Conservation (phyloP, 2,888 invertebrate genomes). For the Rotaria macrura region DNA sequence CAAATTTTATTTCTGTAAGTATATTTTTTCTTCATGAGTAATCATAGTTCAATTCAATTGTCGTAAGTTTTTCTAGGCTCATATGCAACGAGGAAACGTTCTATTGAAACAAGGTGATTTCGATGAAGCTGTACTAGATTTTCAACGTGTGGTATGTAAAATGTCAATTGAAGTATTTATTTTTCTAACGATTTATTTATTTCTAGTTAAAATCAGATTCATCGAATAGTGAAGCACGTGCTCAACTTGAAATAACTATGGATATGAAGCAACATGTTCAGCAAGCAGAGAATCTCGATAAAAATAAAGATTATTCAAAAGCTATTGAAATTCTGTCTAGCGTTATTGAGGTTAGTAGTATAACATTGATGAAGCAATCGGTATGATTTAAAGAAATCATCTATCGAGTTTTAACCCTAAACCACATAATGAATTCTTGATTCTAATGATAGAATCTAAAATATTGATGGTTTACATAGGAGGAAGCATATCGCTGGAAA, state of each 20-base stretch:
- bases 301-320: not conserved
- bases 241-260: not conserved
- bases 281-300: not conserved
- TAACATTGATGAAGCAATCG: too few relatives aligned
- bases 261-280: not conserved
- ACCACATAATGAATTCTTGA: too few relatives aligned
- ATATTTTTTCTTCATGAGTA: not conserved
- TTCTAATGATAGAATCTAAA: too few relatives aligned
- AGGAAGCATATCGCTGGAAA: too few relatives aligned
- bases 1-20: constrained; percentile 80
- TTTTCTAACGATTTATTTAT: not conserved
- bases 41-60: not conserved
- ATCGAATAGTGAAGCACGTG: not conserved
- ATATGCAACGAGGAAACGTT: constrained; percentile 71
- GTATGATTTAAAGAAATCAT: too few relatives aligned
- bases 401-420: too few relatives aligned
- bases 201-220: not conserved
- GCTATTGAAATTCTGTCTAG: not conserved
- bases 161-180: too few relatives aligned
- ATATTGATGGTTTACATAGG: too few relatives aligned
- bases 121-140: constrained; percentile 69
- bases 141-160: constrained; percentile 68
- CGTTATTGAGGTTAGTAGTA: not conserved
- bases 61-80: constrained; percentile 52
- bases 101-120: constrained; percentile 77